Percentiles rank a stretch among this genome's conserved stretches.
phyloP scores from a whole-genome alignment of 2,797 vertebrate genomes.

The Sebastes trivittatus region DNA sequence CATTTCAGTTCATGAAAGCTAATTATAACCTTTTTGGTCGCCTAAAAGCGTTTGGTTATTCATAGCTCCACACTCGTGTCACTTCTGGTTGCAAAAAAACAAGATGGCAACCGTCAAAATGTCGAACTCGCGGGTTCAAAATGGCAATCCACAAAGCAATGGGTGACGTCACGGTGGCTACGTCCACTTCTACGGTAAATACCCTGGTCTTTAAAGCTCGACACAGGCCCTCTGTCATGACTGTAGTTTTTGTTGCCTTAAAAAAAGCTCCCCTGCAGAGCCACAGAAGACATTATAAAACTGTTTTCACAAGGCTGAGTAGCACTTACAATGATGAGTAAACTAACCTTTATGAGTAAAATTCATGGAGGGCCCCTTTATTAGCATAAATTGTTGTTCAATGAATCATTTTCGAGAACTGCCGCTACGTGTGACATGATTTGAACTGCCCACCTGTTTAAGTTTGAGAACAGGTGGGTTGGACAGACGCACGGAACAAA shows the following conservation, averaged over 20 bases:
- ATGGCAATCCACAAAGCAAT: no score
- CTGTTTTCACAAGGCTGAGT: not conserved
- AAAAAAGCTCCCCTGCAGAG: not conserved
- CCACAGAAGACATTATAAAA: not conserved
- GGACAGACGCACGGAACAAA: constrained; percentile 15
- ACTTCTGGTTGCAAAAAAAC: not conserved
- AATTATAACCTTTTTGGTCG: no score
- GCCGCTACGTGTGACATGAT: not conserved
- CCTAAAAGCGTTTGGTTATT: no score
- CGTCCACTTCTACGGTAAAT: not conserved
- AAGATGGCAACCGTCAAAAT: not conserved
- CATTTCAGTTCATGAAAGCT: no score
- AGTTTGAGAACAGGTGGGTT: not conserved
- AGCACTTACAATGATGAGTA: constrained; percentile 2
- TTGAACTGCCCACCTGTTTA: not conserved
- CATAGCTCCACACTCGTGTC: not conserved
- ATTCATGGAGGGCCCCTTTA: not conserved
- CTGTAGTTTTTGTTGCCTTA: not conserved
- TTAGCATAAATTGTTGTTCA: not conserved
- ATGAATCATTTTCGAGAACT: not conserved
- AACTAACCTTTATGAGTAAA: constrained; percentile 4
- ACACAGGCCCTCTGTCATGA: not conserved
- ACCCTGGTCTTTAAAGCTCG: not conserved
- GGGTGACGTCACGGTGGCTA: not conserved
- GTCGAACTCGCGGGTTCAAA: fast-evolving